Percentiles rank a stretch among this genome's conserved stretches.
Evolutionary conservation across 2,888 invertebrate species (phyloP).

Genomic region (Aromia moschata): DNA sequence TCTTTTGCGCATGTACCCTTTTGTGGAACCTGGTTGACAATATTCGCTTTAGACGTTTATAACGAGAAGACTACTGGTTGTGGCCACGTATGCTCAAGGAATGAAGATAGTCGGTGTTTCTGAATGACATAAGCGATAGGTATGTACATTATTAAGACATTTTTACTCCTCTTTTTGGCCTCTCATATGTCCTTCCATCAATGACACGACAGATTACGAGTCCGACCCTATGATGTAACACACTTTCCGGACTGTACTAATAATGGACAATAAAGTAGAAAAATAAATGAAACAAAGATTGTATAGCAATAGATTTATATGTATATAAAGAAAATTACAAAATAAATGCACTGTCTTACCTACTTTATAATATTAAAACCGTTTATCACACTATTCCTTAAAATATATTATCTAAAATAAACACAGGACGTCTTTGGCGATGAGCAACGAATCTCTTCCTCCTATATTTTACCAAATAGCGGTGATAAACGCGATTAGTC

Average conservation of each 20-base stretch:
- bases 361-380: not conserved
- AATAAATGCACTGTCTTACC: slow-evolving; percentile 16
- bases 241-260: too few relatives aligned
- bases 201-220: not conserved
- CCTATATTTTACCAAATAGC: not conserved
- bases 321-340: slow-evolving; percentile 25
- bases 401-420: slow-evolving; percentile 13
- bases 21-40: too few relatives aligned
- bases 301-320: slow-evolving; percentile 16
- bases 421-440: not conserved
- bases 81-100: too few relatives aligned
- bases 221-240: not conserved
- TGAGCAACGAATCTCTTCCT: not conserved
- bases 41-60: too few relatives aligned
- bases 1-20: too few relatives aligned
- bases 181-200: not conserved
- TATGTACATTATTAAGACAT: too few relatives aligned
- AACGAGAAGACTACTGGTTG: too few relatives aligned
- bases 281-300: not conserved
- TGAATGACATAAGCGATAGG: too few relatives aligned
- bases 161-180: not conserved
- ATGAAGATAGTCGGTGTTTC: too few relatives aligned
- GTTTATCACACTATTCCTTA: slow-evolving; percentile 4
- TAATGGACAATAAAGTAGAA: too few relatives aligned
- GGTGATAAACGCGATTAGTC: not conserved